Base-by-base conservation (phyloP, 2,797 vertebrate species). In the Parauchenoglanis ngamensis region DNA sequence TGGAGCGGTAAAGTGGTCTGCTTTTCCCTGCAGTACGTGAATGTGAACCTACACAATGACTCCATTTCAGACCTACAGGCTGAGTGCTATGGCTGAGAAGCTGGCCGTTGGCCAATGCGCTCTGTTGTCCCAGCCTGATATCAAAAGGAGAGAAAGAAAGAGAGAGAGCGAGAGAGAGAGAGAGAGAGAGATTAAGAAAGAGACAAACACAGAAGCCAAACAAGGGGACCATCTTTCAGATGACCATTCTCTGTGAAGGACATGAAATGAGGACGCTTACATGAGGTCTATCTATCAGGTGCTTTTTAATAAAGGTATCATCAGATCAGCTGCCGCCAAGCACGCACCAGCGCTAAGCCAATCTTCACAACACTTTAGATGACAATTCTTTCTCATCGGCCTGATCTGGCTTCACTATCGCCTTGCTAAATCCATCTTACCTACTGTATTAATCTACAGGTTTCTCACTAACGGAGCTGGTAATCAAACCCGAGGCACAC, bases 291-390 rank as follows among this genome's bases (percentile, higher is more conserved):
- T 92, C 89, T 90, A 91, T 92, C 91, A 91, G 90, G 82, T 86
- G 88, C 85, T 90, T 91, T 90, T 91, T 92, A 93, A 92, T 93
- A 92, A 92, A 88, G 89, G 88, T 90, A 90, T 90, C 90, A 85
- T 86, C 85, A 86, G 87, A 92, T 90, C 89, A 85, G 88, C 80
- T 78, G 88, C 31, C 88, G 85, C 78, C 73, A 78, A 86, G 85
- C 87, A 85, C 83, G 76, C 79, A 76, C 86, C 78, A 88, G 86
- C 35, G 54, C 88, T 86, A 88, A 91, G 88, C 83, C 92, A 92
- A 92, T 92, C 90, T 90, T 85, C 85, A 88, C 80, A 91, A 81
- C 25, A 86, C 44, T 84, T 46, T 84, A 85, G 89, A 84, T 88
- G 92, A 90, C 89, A 84, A 87, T 89, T 89, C 91, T 87, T 85